Conservation (phyloP, 2,113 vertebrate species). For the Anarrhichthys ocellatus region DNA sequence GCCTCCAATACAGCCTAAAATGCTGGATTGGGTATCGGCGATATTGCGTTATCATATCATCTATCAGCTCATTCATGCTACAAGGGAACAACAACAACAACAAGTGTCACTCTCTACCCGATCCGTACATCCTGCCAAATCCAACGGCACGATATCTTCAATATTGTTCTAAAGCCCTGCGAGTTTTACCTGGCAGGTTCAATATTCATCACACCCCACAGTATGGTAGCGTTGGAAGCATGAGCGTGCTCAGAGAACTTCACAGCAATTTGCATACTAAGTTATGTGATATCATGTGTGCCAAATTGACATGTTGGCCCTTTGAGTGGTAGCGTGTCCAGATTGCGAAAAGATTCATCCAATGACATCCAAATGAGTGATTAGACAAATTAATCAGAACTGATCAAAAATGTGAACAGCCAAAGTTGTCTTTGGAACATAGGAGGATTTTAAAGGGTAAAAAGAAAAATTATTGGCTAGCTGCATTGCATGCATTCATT, state of each 20-base stretch:
- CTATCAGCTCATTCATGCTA: too few relatives aligned
- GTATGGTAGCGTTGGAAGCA: not conserved
- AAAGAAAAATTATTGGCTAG: not conserved
- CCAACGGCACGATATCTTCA: not conserved
- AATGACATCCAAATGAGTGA: not conserved
- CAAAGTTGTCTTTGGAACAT: not conserved
- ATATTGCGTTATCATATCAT: not conserved
- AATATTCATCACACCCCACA: not conserved
- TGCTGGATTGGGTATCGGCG: not conserved
- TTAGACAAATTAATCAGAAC: not conserved
- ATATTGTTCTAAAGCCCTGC: not conserved
- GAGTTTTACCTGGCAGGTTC: not conserved
- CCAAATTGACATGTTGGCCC: not conserved
- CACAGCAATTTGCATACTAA: constrained; percentile 2
- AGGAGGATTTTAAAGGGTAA: not conserved
- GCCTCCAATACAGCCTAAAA: not conserved
- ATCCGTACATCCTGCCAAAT: not conserved
- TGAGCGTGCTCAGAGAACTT: constrained; percentile 1
- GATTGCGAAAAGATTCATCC: not conserved
- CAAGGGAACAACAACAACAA: not conserved
- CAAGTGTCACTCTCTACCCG: too few relatives aligned
- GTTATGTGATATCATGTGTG: not conserved
- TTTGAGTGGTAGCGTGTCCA: not conserved
- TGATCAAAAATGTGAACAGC: not conserved
- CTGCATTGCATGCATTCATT: not conserved